Base-by-base conservation (phyloP, 2,113 vertebrate species). In the Girardinichthys multiradiatus region DNA sequence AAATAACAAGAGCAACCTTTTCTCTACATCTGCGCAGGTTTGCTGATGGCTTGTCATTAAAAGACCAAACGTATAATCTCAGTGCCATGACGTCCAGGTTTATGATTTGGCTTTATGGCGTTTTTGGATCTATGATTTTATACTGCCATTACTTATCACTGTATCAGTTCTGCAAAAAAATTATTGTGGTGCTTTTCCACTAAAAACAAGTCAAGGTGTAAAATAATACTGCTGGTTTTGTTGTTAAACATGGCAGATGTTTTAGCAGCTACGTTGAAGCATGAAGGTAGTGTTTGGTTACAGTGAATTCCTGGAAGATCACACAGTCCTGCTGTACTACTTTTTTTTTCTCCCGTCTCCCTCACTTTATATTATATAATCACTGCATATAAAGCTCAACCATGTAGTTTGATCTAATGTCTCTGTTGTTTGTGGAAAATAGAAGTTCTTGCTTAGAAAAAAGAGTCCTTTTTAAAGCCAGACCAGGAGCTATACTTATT, bases 281-380 rank as follows among this genome's bases (percentile, higher is more conserved):
- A 27, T 57, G 24, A 14, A 28, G 21, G 48, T 72, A 39, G 77
- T 67, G 39, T 76, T 82, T 63, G 68, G 59, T 79, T 77, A 2
- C 77, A 77, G 61, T 21, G 26, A 74, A 81, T 81, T 84, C 63
- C 74, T 76, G 72, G 74, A 89, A 81, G 73, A 70, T 65, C 51
- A 51, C 64, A 68, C 28, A 21, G 14, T 51, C 31, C 7, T 33
- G 39, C 10, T 51, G 37, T 81, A 84, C 82, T 80, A 27, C 33
- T 84, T 84, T 77, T 67, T 21, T 59, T 31, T 35, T 60, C 59
- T 65, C 51, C 48, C 19, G 8, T 64, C 63, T 28, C 61, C 57
- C 30, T 62, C 48, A 81, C 77, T 80, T 66, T 73, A 83, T 63
- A 0, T 39, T 75, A 74, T 69, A 31, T 62, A 83, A 82, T 39